These are phyloP conservation scores for Malurus elegans DNA, from an alignment of 2,113 vertebrate species.

Conservation along the genomic window DNA sequence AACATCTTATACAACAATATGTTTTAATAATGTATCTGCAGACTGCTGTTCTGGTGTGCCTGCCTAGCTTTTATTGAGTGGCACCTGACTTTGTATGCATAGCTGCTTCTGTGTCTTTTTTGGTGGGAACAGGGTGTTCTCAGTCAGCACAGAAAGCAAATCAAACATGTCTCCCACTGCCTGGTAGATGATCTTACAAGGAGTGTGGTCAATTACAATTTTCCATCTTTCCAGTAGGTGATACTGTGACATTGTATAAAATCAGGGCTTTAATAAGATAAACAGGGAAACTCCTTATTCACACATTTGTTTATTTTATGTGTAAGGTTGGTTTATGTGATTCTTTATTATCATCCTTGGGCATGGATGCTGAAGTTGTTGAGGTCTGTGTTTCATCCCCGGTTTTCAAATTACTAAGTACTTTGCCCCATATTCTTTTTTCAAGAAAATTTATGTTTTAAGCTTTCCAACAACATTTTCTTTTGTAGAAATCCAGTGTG, in stretches of 20 bases:
- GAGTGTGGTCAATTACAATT: neutral
- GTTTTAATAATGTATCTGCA: neutral
- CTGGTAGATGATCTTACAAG: neutral
- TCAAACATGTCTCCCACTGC: neutral
- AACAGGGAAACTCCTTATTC: neutral
- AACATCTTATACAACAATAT: neutral
- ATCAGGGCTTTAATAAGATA: neutral
- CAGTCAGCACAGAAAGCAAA: neutral
- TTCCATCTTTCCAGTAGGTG: neutral
- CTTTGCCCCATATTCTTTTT: neutral
- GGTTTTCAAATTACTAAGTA: neutral
- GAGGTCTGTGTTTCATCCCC: neutral
- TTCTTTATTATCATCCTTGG: neutral
- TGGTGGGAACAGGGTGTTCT: neutral
- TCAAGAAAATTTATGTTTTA: neutral
- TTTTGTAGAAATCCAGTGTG: constrained; percentile 22
- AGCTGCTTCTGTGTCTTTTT: neutral
- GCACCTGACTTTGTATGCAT: neutral
- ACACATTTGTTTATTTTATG: neutral
- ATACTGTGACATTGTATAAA: neutral
- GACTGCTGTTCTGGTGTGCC: neutral
- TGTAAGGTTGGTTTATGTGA: neutral
- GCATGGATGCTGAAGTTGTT: neutral
- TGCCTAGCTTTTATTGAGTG: neutral
- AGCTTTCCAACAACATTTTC: neutral